Conservation (phyloP, 1,140 invertebrate species). For the Ptiloglossa arizonensis region DNA sequence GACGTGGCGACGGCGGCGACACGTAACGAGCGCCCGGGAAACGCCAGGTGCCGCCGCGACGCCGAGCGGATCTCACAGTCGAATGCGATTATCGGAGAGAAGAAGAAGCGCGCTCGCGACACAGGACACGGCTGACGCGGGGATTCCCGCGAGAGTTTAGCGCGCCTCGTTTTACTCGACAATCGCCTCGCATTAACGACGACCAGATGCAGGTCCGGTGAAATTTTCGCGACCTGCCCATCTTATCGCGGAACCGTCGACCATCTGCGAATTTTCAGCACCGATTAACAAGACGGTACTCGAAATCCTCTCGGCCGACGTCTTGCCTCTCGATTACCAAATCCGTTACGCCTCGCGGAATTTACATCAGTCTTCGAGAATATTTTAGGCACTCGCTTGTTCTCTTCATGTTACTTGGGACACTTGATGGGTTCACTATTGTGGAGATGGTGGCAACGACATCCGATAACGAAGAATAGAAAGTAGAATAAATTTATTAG, state of each 20-base stretch:
- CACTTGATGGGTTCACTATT: no score
- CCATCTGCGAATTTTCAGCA: conserved; percentile 17
- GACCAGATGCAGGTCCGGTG: background rate
- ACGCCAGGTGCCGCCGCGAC: conserved; percentile 29
- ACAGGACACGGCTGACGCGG: background rate
- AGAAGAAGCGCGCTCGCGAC: no score
- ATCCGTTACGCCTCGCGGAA: conserved; percentile 11
- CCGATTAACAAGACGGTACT: conserved; percentile 25
- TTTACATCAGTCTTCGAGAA: no score
- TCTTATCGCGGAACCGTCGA: background rate
- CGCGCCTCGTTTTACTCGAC: background rate
- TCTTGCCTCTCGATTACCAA: background rate
- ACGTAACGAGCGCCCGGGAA: conserved; percentile 7
- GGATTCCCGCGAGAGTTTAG: background rate
- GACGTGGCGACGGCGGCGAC: background rate
- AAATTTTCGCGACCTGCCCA: background rate
- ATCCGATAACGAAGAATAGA: no score
- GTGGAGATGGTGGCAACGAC: no score
- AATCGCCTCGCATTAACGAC: conserved; percentile 10
- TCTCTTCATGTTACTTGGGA: no score
- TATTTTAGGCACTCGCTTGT: no score
- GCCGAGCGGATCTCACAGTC: background rate
- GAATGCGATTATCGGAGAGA: conserved; percentile 8
- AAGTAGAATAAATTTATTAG: no score
- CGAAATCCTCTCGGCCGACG: background rate